Percentiles rank a stretch among this genome's conserved stretches.
phyloP scores from a whole-genome alignment of 2,888 invertebrate species.

The Agrochola lychnidis region DNA sequence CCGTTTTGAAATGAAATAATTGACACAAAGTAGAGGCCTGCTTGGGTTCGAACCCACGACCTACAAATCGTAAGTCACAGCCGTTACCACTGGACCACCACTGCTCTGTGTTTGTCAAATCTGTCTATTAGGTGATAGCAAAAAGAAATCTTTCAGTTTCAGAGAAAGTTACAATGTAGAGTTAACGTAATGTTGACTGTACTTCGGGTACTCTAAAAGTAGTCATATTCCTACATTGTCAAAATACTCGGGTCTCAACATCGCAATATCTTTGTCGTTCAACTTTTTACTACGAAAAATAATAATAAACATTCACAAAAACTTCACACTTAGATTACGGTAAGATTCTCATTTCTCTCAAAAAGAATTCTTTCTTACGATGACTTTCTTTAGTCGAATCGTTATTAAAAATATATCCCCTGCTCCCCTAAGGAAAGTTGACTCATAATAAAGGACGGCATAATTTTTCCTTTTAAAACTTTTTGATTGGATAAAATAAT shows the following conservation, averaged over 20 bases:
- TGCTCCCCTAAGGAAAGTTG: conserved; percentile 88
- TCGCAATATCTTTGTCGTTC: conserved; percentile 43
- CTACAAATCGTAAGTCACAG: too few species aligned
- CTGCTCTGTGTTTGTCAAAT: too few species aligned
- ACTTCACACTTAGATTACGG: conserved; percentile 77
- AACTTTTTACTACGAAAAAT: conserved; percentile 61
- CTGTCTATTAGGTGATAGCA: too few species aligned
- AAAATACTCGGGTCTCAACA: conserved; percentile 10
- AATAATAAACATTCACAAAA: conserved; percentile 67
- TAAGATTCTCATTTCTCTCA: conserved; percentile 73
- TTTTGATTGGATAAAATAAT: conserved; percentile 91
- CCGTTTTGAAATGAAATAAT: too few species aligned
- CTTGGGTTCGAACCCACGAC: too few species aligned
- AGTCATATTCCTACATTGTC: conserved; percentile 7
- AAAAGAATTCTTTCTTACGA: conserved; percentile 77
- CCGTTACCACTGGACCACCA: too few species aligned
- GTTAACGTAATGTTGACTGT: not conserved
- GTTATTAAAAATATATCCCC: conserved; percentile 90
- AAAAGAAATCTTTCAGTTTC: not conserved
- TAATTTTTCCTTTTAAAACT: conserved; percentile 91
- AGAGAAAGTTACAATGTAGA: not conserved
- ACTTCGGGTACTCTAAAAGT: not conserved
- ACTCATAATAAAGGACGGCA: conserved; percentile 90
- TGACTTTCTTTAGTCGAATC: conserved; percentile 84
- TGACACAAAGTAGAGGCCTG: too few species aligned